Evolutionary conservation across 1,140 invertebrate species (phyloP), one percentile per base, ranked within the genome.

Genomic region (Macrostomum lignano): DNA sequence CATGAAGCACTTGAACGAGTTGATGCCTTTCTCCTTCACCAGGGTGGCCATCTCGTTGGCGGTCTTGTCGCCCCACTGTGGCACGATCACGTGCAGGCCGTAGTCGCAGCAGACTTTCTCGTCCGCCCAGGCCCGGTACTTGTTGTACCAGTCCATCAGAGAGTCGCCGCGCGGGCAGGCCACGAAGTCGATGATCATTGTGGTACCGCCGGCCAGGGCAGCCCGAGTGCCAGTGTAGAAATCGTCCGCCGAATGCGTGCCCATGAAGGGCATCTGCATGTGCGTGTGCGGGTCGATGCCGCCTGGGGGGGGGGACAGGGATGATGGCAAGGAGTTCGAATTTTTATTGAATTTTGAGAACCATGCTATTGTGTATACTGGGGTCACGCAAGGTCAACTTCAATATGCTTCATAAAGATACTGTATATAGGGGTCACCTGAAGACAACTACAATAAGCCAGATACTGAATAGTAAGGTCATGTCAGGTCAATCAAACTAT

Each of bases 31-130:
- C 37, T 64, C 59, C 38, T 48, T 48, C 20, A 42, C 41, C 3
- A 65, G 43, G 20, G 48, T 66, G 39, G 67, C 68, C 38, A 86
- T 61, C 33, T 69, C 68, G 37, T 67, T 46, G 17, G 47, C 43
- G 9, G 54, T 49, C 28, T 46, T 38, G 11, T 58, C 64, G 23
- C 68, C 73, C 82, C 82, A 96, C 62, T 69, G 75, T 9, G 78
- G 78, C 33, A 98, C 67, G 20, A 67, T 74, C 1, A 91, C 69
- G 56, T 96, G 88, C 7, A 98, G 61, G 1, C 60, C 70, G 58
- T 94, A 98, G 63, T 98, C 91, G 59, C 88, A 98, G 53, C 84
- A 93, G 0, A 91, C 84, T 64, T 91, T 88, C 30, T 68, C 68
- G 52, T 96, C 86, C 13, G 88, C 88, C 55, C 70, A 74, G 31